Evolutionary conservation across 2,888 invertebrate genomes (phyloP), one percentile per base, ranked within the genome.

Genomic region (Malacosoma neustria): DNA sequence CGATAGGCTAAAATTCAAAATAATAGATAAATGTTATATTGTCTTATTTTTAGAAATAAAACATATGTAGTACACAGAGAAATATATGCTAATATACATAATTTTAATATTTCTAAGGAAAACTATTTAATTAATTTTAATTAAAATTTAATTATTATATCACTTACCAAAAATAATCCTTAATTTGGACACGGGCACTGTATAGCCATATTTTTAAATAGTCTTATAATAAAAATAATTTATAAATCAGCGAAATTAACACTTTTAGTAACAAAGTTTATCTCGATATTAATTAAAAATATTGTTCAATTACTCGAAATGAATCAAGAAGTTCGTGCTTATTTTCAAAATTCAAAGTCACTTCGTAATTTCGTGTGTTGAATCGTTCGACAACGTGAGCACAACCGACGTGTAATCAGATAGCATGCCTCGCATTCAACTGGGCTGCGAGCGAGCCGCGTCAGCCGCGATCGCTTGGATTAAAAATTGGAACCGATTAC

Each of bases 351-450:
- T 37, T 34, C 14, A 47, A 57, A 45, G 39, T 46, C 22, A 22
- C 22, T 4, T 22, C 22, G 22, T 22, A 22, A 22, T 46, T 48
- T 61, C 61, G 63, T 54, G 45, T 49, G 41, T 52, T 54, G 50
- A 52, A 53, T 59, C 67, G 70, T 62, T 62, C 63, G 68, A 54
- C 48, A 43, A 40, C 54, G 65, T 63, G 61, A 58, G 54, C 51
- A 52, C 22, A 4, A 37, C 14, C 38, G 13, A 47, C 47, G 41
- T 44, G 54, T 72, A 73, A 70, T 56, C 58, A 46, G 35, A 31
- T 37, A 43, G 51, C 61, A 51, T 61, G 66, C 55, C 41, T 54
- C 64, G 55, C 67, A 61, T 51, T 57, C 49, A 57, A 74, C 73
- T 74, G 65, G 55, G 41, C 39, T 12, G 40, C 39, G 37, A 12